Evolutionary conservation across 1,140 invertebrate species (phyloP), one percentile per base, ranked within the genome.

Genomic region (Papilio polyxenes): DNA sequence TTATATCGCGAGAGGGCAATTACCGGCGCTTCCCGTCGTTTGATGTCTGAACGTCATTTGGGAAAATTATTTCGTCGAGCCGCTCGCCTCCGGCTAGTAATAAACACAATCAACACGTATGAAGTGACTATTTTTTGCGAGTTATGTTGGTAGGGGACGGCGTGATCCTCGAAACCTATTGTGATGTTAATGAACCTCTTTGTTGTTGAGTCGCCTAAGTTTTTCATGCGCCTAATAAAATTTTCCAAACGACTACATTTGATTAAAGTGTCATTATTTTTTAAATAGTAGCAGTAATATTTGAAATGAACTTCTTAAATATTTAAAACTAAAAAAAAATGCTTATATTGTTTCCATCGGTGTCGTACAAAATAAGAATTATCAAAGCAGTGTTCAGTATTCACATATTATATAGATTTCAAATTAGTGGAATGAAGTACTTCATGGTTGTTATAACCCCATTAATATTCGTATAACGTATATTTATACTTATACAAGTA

Each of bases 1-100:
- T 92, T 92, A 91, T 90, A 90, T 86, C 82, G 86, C 89, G 88
- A 90, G 90, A 87, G 89, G 90, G 91, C 91, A 90, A 91, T 92
- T 91, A 91, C 89, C 80, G 81, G 83, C 86, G 85, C 86, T 89
- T 90, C 87, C 89, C 88, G 87, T 88, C 89, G 85, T 89, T 92
- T 92, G 88, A 85, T 81, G 83, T 83, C 87, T 85, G 90, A 91
- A 91, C 87, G 87, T 91, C 89, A 89, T 92, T 91, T 91, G 87
- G 81, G 87, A 81, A 91, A 90, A 92, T 92, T 89, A 91, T 92
- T 89, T 86, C 85, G 83, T 83, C 84, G 87, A 82, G 82, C 82
- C 82, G 80, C 82, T 83, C 82, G 87, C 89, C 89, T 83, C 81
- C 77, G 75, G 87, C 82, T 82, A 85, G 77, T 84, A 83, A 83